A percentile compares a stretch with the other conserved stretches of the same genome.
These are phyloP conservation scores for Cylloceria caligata DNA, from an alignment of 2,888 invertebrate species.

Conservation along the genomic window DNA sequence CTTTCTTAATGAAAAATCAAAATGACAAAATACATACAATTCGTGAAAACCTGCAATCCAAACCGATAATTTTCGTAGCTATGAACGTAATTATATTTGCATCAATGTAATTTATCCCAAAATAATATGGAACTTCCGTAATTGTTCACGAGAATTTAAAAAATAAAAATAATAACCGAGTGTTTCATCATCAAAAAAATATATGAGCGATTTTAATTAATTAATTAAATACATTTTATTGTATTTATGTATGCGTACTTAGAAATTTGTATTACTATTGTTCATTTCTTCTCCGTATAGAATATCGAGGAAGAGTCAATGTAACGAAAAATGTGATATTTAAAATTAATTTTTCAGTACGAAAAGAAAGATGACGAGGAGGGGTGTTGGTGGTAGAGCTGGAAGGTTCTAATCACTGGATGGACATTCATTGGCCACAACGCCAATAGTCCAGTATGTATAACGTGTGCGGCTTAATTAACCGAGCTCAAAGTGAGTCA, in stretches of 20 bases:
- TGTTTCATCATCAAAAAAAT: not conserved
- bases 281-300: not conserved
- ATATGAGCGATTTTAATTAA: no score
- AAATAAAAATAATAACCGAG: not conserved
- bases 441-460: not conserved
- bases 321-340: not conserved
- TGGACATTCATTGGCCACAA: slow-evolving; percentile 41
- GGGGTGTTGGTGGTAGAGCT: slow-evolving; percentile 16
- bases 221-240: no score
- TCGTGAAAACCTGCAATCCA: no score
- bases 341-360: not conserved
- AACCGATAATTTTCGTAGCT: no score
- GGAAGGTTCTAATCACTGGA: slow-evolving; percentile 33
- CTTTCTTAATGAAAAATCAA: no score
- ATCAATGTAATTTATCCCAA: no score
- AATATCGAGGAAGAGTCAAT: not conserved
- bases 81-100: no score
- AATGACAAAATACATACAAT: no score
- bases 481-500: slow-evolving; percentile 51
- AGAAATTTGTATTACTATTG: not conserved
- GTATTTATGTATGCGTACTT: not conserved
- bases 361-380: not conserved
- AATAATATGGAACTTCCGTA: no score
- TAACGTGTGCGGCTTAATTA: slow-evolving; percentile 54
- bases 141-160: no score